phyloP scores from a whole-genome alignment of 2,113 vertebrate genomes.

The Polypterus senegalus region DNA sequence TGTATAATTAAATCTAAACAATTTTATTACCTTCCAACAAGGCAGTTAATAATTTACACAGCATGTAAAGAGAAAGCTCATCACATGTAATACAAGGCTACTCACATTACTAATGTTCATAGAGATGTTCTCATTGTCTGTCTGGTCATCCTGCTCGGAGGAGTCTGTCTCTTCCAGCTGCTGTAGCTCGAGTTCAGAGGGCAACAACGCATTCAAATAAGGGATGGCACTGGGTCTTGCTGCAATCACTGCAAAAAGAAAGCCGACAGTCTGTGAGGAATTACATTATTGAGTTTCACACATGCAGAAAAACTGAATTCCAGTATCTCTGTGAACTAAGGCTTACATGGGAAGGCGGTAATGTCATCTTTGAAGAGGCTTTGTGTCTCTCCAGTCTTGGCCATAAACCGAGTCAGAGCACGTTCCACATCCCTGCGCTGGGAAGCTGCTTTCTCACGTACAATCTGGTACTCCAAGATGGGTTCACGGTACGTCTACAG shows the following conservation, averaged over 20 bases:
- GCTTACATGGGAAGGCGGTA: slow-evolving; percentile 77
- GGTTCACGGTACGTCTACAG: slow-evolving; percentile 83
- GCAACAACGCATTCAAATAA: slow-evolving; percentile 86
- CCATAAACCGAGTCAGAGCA: slow-evolving; percentile 94
- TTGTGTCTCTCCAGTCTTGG: slow-evolving; percentile 91
- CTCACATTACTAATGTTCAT: slow-evolving; percentile 62
- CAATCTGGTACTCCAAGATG: slow-evolving; percentile 82
- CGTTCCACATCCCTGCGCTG: slow-evolving; percentile 88
- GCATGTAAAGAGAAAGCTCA: too few relatives aligned
- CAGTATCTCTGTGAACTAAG: background rate
- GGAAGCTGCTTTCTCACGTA: slow-evolving; percentile 85
- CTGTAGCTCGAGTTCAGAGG: slow-evolving; percentile 89
- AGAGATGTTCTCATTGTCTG: slow-evolving; percentile 73
- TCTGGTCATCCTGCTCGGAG: slow-evolving; percentile 92
- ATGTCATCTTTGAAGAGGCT: slow-evolving; percentile 92
- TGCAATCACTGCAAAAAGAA: slow-evolving; percentile 67
- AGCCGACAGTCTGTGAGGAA: background rate
- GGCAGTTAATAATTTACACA: too few relatives aligned
- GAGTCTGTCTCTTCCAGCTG: slow-evolving; percentile 93
- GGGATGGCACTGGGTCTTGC: slow-evolving; percentile 75
- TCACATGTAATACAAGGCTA: too few relatives aligned
- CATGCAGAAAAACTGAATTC: background rate
- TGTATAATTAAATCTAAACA: too few relatives aligned
- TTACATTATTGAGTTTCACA: background rate
- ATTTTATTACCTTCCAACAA: too few relatives aligned